These are phyloP conservation scores for Seriola quinqueradiata DNA, from an alignment of 2,113 vertebrate genomes.

Conservation along the genomic window DNA sequence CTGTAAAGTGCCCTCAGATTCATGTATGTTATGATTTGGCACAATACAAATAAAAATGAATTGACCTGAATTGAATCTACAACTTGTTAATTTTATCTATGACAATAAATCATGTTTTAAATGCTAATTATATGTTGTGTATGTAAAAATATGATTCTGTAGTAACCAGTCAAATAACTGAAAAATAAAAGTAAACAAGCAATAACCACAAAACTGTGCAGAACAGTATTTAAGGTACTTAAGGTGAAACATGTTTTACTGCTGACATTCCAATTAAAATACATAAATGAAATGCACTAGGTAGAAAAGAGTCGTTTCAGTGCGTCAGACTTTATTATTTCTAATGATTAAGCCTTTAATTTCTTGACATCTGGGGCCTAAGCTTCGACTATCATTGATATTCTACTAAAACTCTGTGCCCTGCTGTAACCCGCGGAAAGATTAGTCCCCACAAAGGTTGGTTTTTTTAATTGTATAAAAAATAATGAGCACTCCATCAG, in stretches of 20 bases:
- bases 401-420: not conserved
- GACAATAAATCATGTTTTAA: not conserved
- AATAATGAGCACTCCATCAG: conserved; percentile 36
- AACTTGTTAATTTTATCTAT: not conserved
- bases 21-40: too few species aligned
- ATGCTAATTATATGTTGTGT: not conserved
- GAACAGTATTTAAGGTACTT: not conserved
- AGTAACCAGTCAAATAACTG: not conserved
- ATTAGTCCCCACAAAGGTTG: conserved; percentile 18
- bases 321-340: not conserved
- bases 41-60: too few species aligned
- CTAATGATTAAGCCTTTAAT: conserved; percentile 2
- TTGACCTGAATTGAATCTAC: too few species aligned
- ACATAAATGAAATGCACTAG: not conserved
- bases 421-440: not conserved
- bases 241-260: not conserved
- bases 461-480: conserved; percentile 38
- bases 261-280: not conserved
- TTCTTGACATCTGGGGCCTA: not conserved
- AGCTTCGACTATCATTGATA: conserved; percentile 9
- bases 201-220: not conserved
- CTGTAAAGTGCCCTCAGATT: too few species aligned
- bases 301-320: not conserved
- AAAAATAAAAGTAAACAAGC: too few species aligned
- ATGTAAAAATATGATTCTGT: not conserved